Percentiles rank a stretch among this genome's conserved stretches.
Conservation (phyloP, 2,888 invertebrate species). For the Pediacus dermestoides region DNA sequence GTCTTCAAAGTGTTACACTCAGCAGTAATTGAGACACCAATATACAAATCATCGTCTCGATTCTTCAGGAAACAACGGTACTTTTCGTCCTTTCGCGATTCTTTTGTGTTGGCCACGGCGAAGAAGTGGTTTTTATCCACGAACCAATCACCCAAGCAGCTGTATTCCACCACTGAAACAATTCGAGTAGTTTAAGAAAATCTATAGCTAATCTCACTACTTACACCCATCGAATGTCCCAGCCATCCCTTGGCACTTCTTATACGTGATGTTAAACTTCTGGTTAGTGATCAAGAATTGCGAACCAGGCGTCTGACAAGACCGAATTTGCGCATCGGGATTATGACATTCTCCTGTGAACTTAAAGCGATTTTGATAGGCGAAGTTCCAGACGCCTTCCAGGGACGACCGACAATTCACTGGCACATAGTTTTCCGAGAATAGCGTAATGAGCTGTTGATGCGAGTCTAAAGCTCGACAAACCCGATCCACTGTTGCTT, state of each 20-base stretch:
- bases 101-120: constrained; percentile 95
- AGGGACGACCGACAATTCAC: constrained; percentile 88
- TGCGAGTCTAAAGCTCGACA: constrained; percentile 72
- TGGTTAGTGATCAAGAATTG: constrained; percentile 95
- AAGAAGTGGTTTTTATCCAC: constrained; percentile 94
- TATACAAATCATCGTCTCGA: constrained; percentile 87
- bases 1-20: constrained; percentile 91
- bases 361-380: constrained; percentile 73
- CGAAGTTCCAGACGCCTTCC: constrained; percentile 96
- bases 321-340: constrained; percentile 83
- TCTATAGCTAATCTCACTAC: neutral
- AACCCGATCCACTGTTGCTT: constrained; percentile 72
- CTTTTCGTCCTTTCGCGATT: constrained; percentile 90
- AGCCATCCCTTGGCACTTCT: constrained; percentile 84
- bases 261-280: constrained; percentile 93
- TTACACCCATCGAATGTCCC: constrained; percentile 76
- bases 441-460: constrained; percentile 79
- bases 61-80: constrained; percentile 93
- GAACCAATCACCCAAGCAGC: constrained; percentile 94
- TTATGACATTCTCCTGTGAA: constrained; percentile 87
- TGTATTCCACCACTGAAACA: constrained; percentile 74
- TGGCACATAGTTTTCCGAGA: constrained; percentile 85
- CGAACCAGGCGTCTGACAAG: constrained; percentile 94
- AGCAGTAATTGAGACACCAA: constrained; percentile 90
- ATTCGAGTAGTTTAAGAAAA: constrained; percentile 1